Evolutionary conservation across 2,113 vertebrate species (phyloP), one percentile per base, ranked within the genome.

Genomic region (Talpa occidentalis): DNA sequence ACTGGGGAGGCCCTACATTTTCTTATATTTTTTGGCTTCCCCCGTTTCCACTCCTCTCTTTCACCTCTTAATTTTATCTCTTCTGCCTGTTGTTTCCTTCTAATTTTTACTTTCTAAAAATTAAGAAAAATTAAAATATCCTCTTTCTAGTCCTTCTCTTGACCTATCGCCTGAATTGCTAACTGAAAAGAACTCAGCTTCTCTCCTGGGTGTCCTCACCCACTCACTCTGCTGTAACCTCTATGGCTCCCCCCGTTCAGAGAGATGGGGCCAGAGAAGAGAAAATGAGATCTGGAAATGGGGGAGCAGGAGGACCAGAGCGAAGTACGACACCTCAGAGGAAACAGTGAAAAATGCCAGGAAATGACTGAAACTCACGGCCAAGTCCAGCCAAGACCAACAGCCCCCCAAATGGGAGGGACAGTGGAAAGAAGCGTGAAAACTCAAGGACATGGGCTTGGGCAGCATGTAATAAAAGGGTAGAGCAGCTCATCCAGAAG

Each of bases 381-480:
- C 37, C 21, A 26, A 70, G n/a, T 10, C 60, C 59, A 49, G 83
- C 82, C 88, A 96, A 95, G 72, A 93, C 74, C 91, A 94, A 95
- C 32, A 96, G 62, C 49, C 81, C 67, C 77, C 80, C 88, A 81
- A 60, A 49, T 66, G 26, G 62, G 64, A 64, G 44, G 28, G 10
- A 67, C 72, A 35, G 60, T 42, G 40, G 37, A 89, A 96, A 93
- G 42, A 67, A 54, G 6, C 90, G 22, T 24, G 70, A 91, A 88
- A 79, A 94, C 26, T 10, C 26, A 69, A 76, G 40, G 30, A 52
- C 85, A 37, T n/a, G 52, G 54, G 24, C 35, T 42, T 52, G 28
- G 22, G 21, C 30, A 62, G 7, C 22, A 2, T 44, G 19, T n/a
- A 67, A 32, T n/a, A 24, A 88, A 84, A 67, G 56, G 44, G 21